These are phyloP conservation scores for Dunckerocampus dactyliophorus DNA, from an alignment of 2,113 vertebrate genomes.

Conservation along the genomic window DNA sequence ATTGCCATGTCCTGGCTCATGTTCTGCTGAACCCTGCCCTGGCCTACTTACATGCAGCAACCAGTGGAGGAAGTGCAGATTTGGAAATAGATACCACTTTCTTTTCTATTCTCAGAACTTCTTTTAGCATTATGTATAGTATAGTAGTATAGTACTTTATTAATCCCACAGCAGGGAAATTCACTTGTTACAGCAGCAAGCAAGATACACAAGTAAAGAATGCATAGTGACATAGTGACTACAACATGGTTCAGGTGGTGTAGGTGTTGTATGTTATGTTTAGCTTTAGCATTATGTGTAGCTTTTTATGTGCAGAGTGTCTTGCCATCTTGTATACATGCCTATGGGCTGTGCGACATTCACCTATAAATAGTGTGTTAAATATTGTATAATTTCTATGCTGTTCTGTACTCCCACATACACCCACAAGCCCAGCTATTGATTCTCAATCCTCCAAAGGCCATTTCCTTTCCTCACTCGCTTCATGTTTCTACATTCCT, in stretches of 20 bases:
- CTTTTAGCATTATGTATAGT: background rate
- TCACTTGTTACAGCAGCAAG: too few species aligned
- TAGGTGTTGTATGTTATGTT: too few species aligned
- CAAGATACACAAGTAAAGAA: too few species aligned
- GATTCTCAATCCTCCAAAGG: background rate
- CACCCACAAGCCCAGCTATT: too few species aligned
- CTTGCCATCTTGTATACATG: background rate
- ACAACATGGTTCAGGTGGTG: too few species aligned
- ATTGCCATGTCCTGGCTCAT: conserved; percentile 52
- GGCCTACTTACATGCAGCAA: conserved; percentile 54
- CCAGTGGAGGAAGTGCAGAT: conserved; percentile 33
- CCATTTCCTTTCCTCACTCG: background rate
- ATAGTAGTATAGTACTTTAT: too few species aligned
- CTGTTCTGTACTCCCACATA: background rate
- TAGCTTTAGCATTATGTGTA: too few species aligned
- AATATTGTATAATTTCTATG: background rate
- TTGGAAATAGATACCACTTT: conserved; percentile 45
- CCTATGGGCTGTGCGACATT: background rate
- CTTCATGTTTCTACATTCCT: background rate
- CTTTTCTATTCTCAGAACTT: background rate
- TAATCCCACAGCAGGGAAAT: too few species aligned
- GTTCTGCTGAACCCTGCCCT: conserved; percentile 43
- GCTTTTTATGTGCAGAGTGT: background rate
- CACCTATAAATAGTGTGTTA: background rate
- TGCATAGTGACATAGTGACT: too few species aligned